Conservation (phyloP, 2,888 invertebrate species). For the Polymixis flavicincta region DNA sequence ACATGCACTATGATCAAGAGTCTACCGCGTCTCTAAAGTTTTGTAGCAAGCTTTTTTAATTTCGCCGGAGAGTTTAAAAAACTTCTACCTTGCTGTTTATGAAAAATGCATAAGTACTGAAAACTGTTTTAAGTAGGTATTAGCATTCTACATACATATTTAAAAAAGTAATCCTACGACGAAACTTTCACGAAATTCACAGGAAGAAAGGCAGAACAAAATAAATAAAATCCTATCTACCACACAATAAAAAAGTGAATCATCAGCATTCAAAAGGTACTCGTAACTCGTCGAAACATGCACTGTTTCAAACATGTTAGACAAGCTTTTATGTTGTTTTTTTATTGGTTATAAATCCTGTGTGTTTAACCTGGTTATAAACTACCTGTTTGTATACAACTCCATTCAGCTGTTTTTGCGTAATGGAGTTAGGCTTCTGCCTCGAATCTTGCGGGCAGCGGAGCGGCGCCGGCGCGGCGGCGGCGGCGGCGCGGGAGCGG, state of each 20-base stretch:
- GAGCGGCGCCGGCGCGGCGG: too few species aligned
- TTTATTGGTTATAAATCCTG: too few species aligned
- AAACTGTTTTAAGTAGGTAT: not conserved
- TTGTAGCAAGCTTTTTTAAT: slow-evolving; percentile 19
- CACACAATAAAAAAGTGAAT: not conserved
- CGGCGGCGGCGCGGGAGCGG: too few species aligned
- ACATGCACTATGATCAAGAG: slow-evolving; percentile 4
- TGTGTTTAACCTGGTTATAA: too few species aligned
- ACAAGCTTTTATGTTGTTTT: too few species aligned
- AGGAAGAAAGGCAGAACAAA: not conserved
- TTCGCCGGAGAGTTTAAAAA: slow-evolving; percentile 12
- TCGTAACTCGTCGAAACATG: not conserved
- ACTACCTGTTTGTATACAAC: too few species aligned
- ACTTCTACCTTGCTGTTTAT: not conserved
- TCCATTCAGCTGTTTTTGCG: too few species aligned
- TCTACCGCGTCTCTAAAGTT: slow-evolving; percentile 3
- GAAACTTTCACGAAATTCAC: not conserved
- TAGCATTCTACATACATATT: not conserved
- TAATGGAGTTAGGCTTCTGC: too few species aligned
- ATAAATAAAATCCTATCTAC: not conserved
- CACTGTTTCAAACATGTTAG: not conserved
- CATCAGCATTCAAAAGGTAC: not conserved
- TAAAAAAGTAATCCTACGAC: not conserved
- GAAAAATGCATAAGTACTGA: not conserved
- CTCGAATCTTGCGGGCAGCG: too few species aligned